Percentiles rank a stretch among this genome's conserved stretches.
phyloP scores from a whole-genome alignment of 2,888 invertebrate species.

The Chaetoderma sp. region DNA sequence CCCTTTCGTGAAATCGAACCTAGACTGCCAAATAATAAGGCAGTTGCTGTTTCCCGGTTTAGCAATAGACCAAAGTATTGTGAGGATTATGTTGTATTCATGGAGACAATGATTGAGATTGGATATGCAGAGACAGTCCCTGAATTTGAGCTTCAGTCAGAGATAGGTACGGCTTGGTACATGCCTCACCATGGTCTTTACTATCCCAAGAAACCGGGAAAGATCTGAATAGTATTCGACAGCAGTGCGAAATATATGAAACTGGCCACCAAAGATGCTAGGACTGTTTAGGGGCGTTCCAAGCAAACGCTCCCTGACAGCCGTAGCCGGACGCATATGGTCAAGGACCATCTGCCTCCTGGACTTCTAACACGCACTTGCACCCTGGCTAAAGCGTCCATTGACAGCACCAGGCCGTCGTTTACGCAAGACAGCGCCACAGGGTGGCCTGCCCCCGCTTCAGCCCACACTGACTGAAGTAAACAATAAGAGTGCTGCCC shows the following conservation, averaged over 20 bases:
- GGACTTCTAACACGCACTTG: no score
- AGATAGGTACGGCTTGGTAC: conserved; percentile 12
- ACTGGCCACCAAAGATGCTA: no score
- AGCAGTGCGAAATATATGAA: conserved; percentile 30
- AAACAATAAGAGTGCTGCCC: no score
- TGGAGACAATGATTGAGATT: conserved; percentile 9
- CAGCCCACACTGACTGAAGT: no score
- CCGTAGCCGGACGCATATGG: no score
- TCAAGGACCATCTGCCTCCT: no score
- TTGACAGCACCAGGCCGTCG: no score
- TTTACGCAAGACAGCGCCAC: no score
- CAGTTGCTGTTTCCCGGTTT: conserved; percentile 14
- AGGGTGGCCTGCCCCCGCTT: no score
- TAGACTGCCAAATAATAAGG: conserved; percentile 20
- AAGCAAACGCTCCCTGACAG: no score
- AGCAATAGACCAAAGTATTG: not conserved
- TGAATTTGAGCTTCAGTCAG: not conserved
- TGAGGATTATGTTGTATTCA: conserved; percentile 13
- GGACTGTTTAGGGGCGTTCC: no score
- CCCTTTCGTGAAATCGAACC: conserved; percentile 8
- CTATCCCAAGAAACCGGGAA: conserved; percentile 16
- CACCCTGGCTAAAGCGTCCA: no score
- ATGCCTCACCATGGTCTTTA: conserved; percentile 19
- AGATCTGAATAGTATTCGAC: conserved; percentile 34
- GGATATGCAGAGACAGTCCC: not conserved